Conservation (phyloP, 1,140 invertebrate species). For the Eubasilissa regina region DNA sequence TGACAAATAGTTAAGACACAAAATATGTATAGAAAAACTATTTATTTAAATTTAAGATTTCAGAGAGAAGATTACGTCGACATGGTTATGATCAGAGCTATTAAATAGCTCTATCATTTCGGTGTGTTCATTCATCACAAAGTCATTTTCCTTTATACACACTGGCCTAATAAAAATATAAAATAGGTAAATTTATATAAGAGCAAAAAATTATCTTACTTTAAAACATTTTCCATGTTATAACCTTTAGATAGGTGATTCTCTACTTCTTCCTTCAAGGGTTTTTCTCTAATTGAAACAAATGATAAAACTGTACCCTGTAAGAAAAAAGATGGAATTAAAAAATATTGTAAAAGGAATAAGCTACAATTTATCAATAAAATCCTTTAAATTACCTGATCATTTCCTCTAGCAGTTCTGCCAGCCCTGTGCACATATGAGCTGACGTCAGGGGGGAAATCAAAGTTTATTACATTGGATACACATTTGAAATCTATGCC, state of each 20-base stretch:
- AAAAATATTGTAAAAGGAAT: conserved; percentile 7
- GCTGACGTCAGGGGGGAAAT: conserved; percentile 91
- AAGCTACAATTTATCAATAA: conserved; percentile 11
- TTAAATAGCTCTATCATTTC: conserved; percentile 54
- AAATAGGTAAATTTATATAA: conserved; percentile 12
- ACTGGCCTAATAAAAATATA: not conserved
- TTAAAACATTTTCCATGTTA: conserved; percentile 71
- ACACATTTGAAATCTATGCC: conserved; percentile 99
- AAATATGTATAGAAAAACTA: not conserved
- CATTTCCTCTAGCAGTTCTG: conserved; percentile 93
- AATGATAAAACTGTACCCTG: conserved; percentile 96
- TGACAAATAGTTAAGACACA: conserved; percentile 35
- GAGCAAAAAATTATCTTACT: conserved; percentile 63
- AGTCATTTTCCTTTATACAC: too few species aligned
- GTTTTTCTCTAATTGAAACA: conserved; percentile 86
- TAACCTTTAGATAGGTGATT: conserved; percentile 79
- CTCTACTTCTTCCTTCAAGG: conserved; percentile 85
- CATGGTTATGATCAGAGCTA: conserved; percentile 55
- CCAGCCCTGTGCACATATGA: conserved; percentile 97
- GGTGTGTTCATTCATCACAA: conserved; percentile 51
- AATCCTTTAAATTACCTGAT: conserved; percentile 73
- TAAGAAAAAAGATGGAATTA: conserved; percentile 59
- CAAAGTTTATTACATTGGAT: conserved; percentile 98
- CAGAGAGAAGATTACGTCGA: conserved; percentile 61
- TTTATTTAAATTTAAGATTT: not conserved